Percentiles rank a stretch among this genome's conserved stretches.
Conservation (phyloP, 2,113 vertebrate genomes). For the Jacana jacana region DNA sequence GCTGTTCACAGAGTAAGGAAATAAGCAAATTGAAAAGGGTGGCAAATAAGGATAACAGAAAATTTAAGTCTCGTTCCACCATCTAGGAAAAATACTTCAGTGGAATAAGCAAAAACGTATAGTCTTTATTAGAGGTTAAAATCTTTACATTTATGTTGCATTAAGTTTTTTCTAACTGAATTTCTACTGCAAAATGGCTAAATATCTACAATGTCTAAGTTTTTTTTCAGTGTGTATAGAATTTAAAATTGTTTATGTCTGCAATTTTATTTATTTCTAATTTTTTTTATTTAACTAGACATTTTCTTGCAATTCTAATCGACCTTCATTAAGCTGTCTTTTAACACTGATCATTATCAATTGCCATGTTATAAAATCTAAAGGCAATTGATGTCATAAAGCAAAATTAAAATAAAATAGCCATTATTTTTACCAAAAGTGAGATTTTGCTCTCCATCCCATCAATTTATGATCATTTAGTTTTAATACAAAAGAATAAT, state of each 20-base stretch:
- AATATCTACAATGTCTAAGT: not conserved
- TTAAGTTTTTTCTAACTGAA: slow-evolving; percentile 1
- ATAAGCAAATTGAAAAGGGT: not conserved
- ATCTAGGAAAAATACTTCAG: not conserved
- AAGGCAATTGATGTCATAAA: not conserved
- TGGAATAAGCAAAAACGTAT: not conserved
- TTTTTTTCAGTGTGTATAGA: not conserved
- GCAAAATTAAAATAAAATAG: not conserved
- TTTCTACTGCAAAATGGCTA: not conserved
- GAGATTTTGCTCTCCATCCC: not conserved
- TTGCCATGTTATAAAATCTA: not conserved
- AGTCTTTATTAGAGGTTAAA: not conserved
- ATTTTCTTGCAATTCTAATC: not conserved
- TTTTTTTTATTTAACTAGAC: not conserved
- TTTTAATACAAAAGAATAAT: not conserved
- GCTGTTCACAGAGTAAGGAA: not conserved
- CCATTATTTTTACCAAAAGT: not conserved
- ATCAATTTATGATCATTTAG: not conserved
- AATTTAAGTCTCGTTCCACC: not conserved
- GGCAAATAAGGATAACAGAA: not conserved
- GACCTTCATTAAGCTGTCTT: not conserved
- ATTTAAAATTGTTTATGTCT: not conserved
- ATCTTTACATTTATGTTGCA: not conserved
- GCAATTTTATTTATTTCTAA: not conserved
- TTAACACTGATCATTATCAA: not conserved